Evolutionary conservation across 2,797 vertebrate genomes (phyloP).

Genomic region (Mustela erminea): DNA sequence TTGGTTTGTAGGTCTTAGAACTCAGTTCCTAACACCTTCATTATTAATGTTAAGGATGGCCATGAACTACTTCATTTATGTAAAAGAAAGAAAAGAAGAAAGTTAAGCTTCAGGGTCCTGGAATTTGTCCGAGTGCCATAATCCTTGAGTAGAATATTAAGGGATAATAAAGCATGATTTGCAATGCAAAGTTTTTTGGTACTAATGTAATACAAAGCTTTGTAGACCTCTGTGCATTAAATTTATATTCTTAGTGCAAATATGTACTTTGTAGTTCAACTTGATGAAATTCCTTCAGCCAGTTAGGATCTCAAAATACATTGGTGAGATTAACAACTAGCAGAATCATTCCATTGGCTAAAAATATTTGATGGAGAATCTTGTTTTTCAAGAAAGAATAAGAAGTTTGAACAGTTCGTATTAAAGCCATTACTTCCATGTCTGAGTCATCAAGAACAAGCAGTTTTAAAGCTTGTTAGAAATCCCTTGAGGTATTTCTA

Average conservation of each 20-base stretch:
- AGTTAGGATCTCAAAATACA: constrained; percentile 55
- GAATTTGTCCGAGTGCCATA: constrained; percentile 27
- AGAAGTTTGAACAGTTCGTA: constrained; percentile 68
- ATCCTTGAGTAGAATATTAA: constrained; percentile 37
- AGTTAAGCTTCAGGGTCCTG: background rate
- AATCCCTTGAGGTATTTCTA: constrained; percentile 59
- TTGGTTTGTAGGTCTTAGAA: background rate
- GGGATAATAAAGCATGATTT: constrained; percentile 33
- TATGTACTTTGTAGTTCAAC: constrained; percentile 22
- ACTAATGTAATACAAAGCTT: constrained; percentile 13
- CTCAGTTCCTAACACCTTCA: background rate
- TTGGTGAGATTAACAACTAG: background rate
- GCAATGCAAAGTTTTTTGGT: background rate
- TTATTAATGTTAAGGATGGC: background rate
- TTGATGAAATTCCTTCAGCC: constrained; percentile 47
- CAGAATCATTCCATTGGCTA: constrained; percentile 40
- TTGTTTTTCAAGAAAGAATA: constrained; percentile 59
- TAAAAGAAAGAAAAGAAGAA: background rate
- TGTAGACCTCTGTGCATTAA: constrained; percentile 39
- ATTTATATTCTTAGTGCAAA: constrained; percentile 38
- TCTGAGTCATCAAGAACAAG: constrained; percentile 65
- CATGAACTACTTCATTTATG: background rate
- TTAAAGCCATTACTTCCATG: constrained; percentile 61
- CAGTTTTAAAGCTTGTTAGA: constrained; percentile 56
- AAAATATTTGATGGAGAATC: constrained; percentile 25